Percentiles rank a stretch among this genome's conserved stretches.
Conservation (phyloP, 64 coral and sea anemone genomes). For the Catalaphyllia jardinei region DNA sequence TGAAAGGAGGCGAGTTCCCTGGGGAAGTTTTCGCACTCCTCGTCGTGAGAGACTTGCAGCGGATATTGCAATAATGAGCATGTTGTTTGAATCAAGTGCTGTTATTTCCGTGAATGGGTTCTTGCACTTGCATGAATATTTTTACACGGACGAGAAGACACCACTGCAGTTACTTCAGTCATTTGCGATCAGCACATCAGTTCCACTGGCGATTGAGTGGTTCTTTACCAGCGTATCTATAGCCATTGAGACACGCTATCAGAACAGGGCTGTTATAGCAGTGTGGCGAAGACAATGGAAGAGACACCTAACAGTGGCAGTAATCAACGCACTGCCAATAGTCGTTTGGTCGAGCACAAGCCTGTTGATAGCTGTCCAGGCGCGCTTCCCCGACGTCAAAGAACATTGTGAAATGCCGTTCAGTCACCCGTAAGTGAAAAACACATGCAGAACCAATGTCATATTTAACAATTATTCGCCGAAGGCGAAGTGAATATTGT, state of each 20-base stretch:
- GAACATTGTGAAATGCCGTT: background rate
- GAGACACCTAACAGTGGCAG: background rate
- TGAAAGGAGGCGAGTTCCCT: background rate
- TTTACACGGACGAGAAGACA: background rate
- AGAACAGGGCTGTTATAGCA: background rate
- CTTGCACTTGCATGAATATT: constrained; percentile 2
- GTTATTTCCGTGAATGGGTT: background rate
- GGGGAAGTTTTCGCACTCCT: background rate
- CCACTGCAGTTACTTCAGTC: background rate
- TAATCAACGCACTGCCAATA: background rate
- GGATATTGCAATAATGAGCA: background rate
- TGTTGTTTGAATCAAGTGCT: background rate
- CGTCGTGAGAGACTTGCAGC: background rate
- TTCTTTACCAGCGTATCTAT: background rate
- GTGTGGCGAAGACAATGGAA: background rate
- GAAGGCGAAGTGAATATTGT: too few relatives aligned
- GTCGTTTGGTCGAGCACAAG: background rate
- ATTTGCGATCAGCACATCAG: background rate
- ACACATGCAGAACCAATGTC: background rate
- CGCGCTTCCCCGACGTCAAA: background rate
- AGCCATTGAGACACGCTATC: background rate
- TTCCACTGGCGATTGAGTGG: background rate
- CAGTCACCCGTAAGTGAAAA: background rate
- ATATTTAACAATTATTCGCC: too few relatives aligned
- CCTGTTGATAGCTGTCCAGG: background rate